Percentiles rank a stretch among this genome's conserved stretches.
phyloP scores from a whole-genome alignment of 2,888 invertebrate genomes.

The Cephus pygmeus region DNA sequence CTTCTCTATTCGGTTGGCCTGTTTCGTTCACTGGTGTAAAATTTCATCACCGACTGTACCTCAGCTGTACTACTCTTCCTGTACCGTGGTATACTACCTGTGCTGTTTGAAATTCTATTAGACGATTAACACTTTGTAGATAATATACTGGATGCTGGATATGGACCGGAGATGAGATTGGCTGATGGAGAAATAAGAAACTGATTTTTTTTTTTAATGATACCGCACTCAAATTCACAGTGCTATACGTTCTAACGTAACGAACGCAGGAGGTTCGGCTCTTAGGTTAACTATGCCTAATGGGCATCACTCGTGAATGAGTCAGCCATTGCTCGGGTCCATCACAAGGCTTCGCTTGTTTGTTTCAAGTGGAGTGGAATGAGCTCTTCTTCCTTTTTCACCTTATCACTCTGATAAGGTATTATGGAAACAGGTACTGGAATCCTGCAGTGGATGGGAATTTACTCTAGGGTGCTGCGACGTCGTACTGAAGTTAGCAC shows the following conservation, averaged over 20 bases:
- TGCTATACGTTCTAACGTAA: neutral
- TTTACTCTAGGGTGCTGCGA: too few species aligned
- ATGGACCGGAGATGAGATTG: neutral
- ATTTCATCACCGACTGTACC: too few species aligned
- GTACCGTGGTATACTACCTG: neutral
- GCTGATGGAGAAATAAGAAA: neutral
- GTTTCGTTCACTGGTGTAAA: too few species aligned
- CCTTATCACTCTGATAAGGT: neutral
- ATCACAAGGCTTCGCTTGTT: constrained; percentile 24
- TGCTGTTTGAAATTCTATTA: neutral
- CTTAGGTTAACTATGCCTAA: constrained; percentile 30
- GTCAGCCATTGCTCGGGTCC: constrained; percentile 23
- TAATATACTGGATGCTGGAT: neutral
- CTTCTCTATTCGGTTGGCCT: neutral
- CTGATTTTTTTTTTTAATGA: neutral
- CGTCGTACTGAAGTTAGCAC: too few species aligned
- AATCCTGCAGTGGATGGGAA: too few species aligned
- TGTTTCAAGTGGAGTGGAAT: constrained; percentile 24
- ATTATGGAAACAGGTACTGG: too few species aligned
- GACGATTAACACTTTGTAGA: neutral
- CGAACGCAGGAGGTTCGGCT: neutral
- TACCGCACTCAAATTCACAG: neutral
- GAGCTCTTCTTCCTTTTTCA: neutral
- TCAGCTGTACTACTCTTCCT: neutral
- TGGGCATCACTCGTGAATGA: constrained; percentile 16